phyloP scores from a whole-genome alignment of 2,113 vertebrate genomes.

The Centropus bengalensis region DNA sequence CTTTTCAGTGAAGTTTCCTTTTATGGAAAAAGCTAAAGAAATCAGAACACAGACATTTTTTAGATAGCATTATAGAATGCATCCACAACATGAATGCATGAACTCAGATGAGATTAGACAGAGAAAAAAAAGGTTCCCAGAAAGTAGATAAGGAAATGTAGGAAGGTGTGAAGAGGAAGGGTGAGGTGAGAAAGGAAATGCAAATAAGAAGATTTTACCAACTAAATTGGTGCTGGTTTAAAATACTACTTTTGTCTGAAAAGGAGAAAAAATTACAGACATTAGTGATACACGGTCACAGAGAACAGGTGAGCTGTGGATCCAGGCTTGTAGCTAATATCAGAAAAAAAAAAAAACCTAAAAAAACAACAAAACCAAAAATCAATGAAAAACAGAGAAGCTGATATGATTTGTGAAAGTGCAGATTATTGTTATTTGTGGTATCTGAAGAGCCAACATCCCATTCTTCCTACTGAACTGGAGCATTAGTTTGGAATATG shows the following conservation, averaged over 20 bases:
- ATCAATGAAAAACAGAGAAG: background rate
- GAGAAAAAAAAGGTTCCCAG: background rate
- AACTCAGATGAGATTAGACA: background rate
- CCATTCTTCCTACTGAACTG: background rate
- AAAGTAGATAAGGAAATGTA: constrained; percentile 45
- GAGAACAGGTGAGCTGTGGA: background rate
- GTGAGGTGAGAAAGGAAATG: constrained; percentile 40
- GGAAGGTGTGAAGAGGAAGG: constrained; percentile 57
- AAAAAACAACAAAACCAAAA: background rate
- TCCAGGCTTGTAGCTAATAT: background rate
- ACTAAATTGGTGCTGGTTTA: background rate
- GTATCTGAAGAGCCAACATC: background rate
- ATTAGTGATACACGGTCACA: background rate
- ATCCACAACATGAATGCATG: background rate
- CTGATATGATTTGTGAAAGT: background rate
- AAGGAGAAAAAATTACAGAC: background rate
- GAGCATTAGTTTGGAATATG: background rate
- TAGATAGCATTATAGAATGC: background rate
- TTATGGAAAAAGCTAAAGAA: background rate
- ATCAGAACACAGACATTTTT: constrained; percentile 18
- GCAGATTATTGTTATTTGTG: background rate
- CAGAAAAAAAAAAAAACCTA: no score
- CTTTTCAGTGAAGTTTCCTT: constrained; percentile 27
- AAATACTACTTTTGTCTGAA: background rate
- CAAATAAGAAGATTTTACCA: constrained; percentile 23